A percentile compares a stretch with the other conserved stretches of the same genome.
Conservation (phyloP, 1,140 invertebrate species). For the Bombus haemorrhoidalis region DNA sequence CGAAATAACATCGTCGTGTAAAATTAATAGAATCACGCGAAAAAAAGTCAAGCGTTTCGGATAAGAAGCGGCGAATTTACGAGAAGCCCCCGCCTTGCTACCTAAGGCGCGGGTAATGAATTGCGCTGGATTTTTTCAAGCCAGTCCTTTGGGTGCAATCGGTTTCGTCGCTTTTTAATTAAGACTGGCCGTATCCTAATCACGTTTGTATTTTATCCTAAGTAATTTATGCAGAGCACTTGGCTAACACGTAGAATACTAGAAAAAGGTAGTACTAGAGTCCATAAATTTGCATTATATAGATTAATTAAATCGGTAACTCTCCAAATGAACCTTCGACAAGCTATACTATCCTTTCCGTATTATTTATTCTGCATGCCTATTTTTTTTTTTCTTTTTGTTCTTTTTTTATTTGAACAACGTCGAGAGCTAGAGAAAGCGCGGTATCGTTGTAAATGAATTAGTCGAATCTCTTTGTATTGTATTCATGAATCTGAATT, state of each 20-base stretch:
- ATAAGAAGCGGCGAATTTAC: conserved; percentile 8
- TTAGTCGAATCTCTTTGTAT: too few species aligned
- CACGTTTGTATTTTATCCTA: background rate
- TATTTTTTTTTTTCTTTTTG: too few species aligned
- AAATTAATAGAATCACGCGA: conserved; percentile 7
- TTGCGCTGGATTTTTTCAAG: background rate
- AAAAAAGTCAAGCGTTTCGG: conserved; percentile 4
- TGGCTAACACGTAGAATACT: background rate
- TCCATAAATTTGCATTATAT: background rate
- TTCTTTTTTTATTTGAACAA: too few species aligned
- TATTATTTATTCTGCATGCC: too few species aligned
- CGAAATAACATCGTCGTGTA: background rate
- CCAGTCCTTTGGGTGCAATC: background rate
- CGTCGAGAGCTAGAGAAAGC: too few species aligned
- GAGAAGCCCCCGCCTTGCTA: too few species aligned
- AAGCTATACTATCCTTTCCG: too few species aligned
- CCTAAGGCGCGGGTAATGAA: background rate
- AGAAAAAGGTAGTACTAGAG: background rate
- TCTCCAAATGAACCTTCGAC: too few species aligned
- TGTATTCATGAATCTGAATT: too few species aligned
- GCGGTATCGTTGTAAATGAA: too few species aligned
- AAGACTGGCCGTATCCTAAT: background rate
- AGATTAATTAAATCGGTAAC: too few species aligned
- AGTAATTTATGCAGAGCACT: background rate
- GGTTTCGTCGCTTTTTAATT: conserved; percentile 3